Base-by-base conservation (phyloP, 2,797 vertebrate species). In the Sciaenops ocellatus region DNA sequence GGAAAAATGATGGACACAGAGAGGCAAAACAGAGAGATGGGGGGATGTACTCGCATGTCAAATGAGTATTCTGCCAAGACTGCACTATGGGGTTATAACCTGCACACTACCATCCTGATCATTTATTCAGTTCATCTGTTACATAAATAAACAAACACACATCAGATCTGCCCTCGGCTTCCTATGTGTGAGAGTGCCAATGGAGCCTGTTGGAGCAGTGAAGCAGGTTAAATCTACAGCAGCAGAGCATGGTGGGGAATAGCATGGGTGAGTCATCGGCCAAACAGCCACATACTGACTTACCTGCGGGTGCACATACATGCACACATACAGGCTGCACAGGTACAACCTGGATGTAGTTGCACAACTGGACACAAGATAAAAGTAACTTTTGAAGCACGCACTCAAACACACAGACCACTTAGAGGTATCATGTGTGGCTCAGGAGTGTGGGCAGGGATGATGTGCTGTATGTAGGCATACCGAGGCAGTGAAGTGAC, bases 111-210 rank as follows among this genome's bases (percentile, higher is more conserved):
- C 38, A 66, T 71, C 64, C 81, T 61, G 26, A 87, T 84, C 59
- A 82, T 91, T 89, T 85, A 89, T 91, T 90, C 76, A 88, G 63
- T 70, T 87, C 80, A 79, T 87, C 63, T 83, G 78, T 86, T 88
- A 76, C 73, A 82, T 73, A 78, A 89, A 88, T 83, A 88, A 91
- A 88, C 59, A 79, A 84, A 85, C 80, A 77, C 73, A 85, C 75
- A 73, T 66, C 74, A 74, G 60, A 69, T 62, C 52, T 71, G 68
- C 77, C 73, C 28, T 69, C 8, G 52, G 73, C 67, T 67, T 83
- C 34, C 30, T 73, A 52, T 56, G 57, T 72, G 44, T 52, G 57
- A 4, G 56, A 41, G 69, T 68, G 76, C 70, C 66, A 73, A 26
- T 24, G n/a, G 54, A 89, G 60, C 76, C 63, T 41, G 34, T 51